A percentile compares a stretch with the other conserved stretches of the same genome.
These are phyloP conservation scores for Caenorhabditis sp. DNA, from an alignment of 2,888 invertebrate species.

Conservation along the genomic window DNA sequence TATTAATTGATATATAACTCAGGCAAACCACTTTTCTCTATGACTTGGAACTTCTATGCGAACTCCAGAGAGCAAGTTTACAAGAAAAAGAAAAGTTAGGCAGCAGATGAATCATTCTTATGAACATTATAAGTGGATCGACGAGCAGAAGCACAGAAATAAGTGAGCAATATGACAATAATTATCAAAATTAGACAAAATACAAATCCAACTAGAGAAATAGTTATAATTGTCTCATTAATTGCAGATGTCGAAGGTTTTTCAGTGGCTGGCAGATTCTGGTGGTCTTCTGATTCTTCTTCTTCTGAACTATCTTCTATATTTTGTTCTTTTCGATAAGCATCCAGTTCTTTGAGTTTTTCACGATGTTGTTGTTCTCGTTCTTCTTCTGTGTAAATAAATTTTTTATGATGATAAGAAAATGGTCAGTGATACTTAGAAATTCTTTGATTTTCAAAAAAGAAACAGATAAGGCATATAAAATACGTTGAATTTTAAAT, in stretches of 20 bases:
- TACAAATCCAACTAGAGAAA: background rate
- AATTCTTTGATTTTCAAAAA: too few species aligned
- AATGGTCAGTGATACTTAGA: too few species aligned
- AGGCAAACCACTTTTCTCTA: too few species aligned
- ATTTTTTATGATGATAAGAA: background rate
- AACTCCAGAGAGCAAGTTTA: too few species aligned
- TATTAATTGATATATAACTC: background rate
- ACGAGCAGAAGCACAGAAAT: background rate
- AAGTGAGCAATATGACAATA: background rate
- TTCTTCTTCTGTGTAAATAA: conserved; percentile 37
- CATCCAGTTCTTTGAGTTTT: background rate
- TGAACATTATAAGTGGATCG: background rate
- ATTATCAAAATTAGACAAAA: background rate
- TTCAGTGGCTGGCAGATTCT: background rate
- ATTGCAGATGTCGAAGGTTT: background rate
- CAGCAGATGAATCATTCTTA: background rate
- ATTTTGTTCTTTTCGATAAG: conserved; percentile 7
- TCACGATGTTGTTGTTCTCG: conserved; percentile 19
- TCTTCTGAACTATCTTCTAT: background rate
- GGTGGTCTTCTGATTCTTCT: background rate
- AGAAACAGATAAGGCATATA: too few species aligned
- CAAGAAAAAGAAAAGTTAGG: too few species aligned
- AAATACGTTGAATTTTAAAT: too few species aligned
- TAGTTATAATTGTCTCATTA: background rate
- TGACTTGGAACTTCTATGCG: too few species aligned